Evolutionary conservation across 92 coral and sea anemone genomes (phyloP).

Genomic region (Palythoa grandiflora): DNA sequence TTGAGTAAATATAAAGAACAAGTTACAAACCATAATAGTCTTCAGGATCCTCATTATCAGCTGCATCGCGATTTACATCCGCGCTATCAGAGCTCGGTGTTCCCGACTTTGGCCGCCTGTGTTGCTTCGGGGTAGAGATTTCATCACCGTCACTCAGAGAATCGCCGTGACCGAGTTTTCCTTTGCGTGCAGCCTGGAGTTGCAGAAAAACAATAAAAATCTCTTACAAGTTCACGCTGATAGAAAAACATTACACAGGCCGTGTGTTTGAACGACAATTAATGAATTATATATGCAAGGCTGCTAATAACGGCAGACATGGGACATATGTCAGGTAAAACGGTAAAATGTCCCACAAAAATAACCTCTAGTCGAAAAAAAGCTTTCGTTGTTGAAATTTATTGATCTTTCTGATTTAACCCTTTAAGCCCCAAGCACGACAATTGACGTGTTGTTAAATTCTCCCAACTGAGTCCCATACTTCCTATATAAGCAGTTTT

Average conservation of each 20-base stretch:
- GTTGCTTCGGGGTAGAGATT: slow-evolving; percentile 74
- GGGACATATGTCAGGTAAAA: no score
- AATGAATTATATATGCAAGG: no score
- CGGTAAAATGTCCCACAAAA: no score
- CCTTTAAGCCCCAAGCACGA: no score
- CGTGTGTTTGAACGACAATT: neutral
- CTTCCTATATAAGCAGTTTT: no score
- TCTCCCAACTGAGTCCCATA: no score
- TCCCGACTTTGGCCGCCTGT: slow-evolving; percentile 56
- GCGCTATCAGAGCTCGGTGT: slow-evolving; percentile 39
- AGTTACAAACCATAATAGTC: slow-evolving; percentile 35
- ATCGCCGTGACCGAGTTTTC: slow-evolving; percentile 61
- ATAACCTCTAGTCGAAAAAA: no score
- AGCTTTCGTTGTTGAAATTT: no score
- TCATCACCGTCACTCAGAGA: slow-evolving; percentile 90
- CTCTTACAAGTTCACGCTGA: neutral
- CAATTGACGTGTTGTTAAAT: no score
- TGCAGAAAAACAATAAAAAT: neutral
- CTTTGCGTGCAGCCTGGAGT: slow-evolving; percentile 53
- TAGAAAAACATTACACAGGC: neutral
- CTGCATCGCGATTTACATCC: slow-evolving; percentile 63
- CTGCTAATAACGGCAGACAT: no score
- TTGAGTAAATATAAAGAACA: neutral
- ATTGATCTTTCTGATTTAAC: no score
- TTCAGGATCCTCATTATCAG: slow-evolving; percentile 17